Base-by-base conservation (phyloP, 2,113 vertebrate genomes). In the Eublepharis macularius region DNA sequence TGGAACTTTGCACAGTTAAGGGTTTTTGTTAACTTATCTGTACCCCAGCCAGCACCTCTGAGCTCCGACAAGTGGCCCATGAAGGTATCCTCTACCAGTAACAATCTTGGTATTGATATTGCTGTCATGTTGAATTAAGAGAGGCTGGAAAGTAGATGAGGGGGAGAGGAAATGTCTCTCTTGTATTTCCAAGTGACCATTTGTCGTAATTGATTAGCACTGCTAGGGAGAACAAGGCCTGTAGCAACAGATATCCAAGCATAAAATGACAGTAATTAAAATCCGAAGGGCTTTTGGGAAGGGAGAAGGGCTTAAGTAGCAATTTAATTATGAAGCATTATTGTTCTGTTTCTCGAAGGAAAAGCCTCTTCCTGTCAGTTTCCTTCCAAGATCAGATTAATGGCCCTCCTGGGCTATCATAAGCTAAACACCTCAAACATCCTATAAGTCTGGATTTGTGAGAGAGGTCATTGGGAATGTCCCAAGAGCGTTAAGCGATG, bases 231-330 rank as follows among this genome's bases (percentile, higher is more conserved):
- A 60, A 69, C 76, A 51, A 16, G 13, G 73, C 49, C 32, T 54
- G 17, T 39, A 9, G 43, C 41, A 76, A 29, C 85, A 79, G 73
- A 8, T 77, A 21, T 88, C 82, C 87, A 74, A 82, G 17, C 78
- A 92, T 39, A 16, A 69, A 34, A 12, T 39, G 36, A 34, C 60
- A 85, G 86, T 80, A 87, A 49, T 86, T 84, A 70, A 76, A 84
- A 29, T 57, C 75, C 21, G 76, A 39, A 89, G 11, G 51, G 21
- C 72, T 68, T 12, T 1, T 4, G 83, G 39, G 66, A 70, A 49
- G 82, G 85, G 11, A 43, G 66, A 66, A 51, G 83, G 84, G 11
- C 13, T 90, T 68, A 65, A 90, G 80, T 26, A 87, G 36, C 43
- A 75, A 36, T 34, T 49, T 45, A 68, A 68, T 34, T 76, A 36